Evolutionary conservation across 2,888 invertebrate species (phyloP).

Genomic region (Nebria brevicollis): DNA sequence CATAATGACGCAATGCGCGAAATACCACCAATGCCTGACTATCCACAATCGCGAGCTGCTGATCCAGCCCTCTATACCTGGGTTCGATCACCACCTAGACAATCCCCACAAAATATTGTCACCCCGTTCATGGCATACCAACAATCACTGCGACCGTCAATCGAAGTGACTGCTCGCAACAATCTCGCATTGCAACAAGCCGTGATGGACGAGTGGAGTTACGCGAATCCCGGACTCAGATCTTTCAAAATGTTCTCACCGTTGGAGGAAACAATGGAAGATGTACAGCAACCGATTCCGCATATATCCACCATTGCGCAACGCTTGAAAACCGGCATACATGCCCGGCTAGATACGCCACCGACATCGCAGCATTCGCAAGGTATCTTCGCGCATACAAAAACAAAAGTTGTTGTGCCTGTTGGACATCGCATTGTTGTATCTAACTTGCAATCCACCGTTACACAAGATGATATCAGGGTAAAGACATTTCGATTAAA

Average conservation of each 20-base stretch:
- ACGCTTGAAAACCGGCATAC: conserved; percentile 48
- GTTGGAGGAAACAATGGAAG: conserved; percentile 27
- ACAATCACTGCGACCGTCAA: conserved; percentile 11
- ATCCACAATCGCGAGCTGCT: conserved; percentile 29
- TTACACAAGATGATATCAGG: conserved; percentile 91
- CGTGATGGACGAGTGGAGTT: conserved; percentile 24
- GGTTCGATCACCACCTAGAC: conserved; percentile 55
- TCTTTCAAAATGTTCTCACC: conserved; percentile 32
- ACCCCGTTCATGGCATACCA: conserved; percentile 11
- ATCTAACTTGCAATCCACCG: conserved; percentile 87
- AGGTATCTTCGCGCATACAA: conserved; percentile 60
- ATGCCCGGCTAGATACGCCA: conserved; percentile 64
- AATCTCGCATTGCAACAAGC: conserved; percentile 14
- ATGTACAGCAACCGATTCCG: conserved; percentile 7
- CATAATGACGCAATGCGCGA: conserved; percentile 55
- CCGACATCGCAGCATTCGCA: conserved; percentile 54
- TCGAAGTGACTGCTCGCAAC: conserved; percentile 35
- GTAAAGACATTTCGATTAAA: conserved; percentile 62
- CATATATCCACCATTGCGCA: conserved; percentile 46
- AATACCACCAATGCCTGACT: conserved; percentile 52
- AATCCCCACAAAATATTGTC: neutral
- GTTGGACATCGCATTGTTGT: conserved; percentile 87
- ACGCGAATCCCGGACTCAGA: conserved; percentile 29
- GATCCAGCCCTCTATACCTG: conserved; percentile 52
- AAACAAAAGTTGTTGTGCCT: conserved; percentile 63